Base-by-base conservation (phyloP, 2,113 vertebrate genomes). In the Uropsilus gracilis region DNA sequence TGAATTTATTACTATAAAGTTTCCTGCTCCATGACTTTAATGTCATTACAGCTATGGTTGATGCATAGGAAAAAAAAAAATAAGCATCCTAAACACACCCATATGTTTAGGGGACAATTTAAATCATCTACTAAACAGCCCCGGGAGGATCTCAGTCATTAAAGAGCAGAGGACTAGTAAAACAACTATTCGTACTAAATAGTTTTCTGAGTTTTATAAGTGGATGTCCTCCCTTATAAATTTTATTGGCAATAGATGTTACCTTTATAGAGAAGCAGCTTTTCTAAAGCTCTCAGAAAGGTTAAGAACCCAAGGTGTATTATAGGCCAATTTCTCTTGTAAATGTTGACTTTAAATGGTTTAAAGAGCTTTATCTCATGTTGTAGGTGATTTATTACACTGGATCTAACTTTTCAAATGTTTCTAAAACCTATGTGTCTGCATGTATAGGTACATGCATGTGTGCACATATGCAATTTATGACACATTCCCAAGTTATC, bases 171-270 rank as follows among this genome's bases (percentile, higher is more conserved):
- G 91, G 69, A 42, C 59, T 94, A 94, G 96, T 92, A 94, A 95
- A 97, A 90, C 63, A 95, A 90, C 53, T 90, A 18, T 86, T 75
- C 30, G 48, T 77, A 94, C 46, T 90, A 94, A 95, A 93, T 71
- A 2, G 9, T 81, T 90, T 89, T 84, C 66, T 92, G 64, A 37
- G 77, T 94, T 96, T 93, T 96, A 92, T 83, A 95, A 68, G 75
- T 82, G 95, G 78, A 93, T 95, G 48, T 89, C 53, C 32, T 87
- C 46, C 68, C 71, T 96, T 95, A 91, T 63, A 94, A 88, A 88
- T 95, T 96, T 96, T 88, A 95, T 85, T 83, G 83, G 84, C 80
- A 90, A 96, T 97, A 73, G 95, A 93, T 48, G 28, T 86, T 94
- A 91, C 24, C 61, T 94, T 92, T 93, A 96, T 71, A 91, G 77